Evolutionary conservation across 2,113 vertebrate genomes (phyloP).

Genomic region (western clawed frog (Xenopus tropicalis)): DNA sequence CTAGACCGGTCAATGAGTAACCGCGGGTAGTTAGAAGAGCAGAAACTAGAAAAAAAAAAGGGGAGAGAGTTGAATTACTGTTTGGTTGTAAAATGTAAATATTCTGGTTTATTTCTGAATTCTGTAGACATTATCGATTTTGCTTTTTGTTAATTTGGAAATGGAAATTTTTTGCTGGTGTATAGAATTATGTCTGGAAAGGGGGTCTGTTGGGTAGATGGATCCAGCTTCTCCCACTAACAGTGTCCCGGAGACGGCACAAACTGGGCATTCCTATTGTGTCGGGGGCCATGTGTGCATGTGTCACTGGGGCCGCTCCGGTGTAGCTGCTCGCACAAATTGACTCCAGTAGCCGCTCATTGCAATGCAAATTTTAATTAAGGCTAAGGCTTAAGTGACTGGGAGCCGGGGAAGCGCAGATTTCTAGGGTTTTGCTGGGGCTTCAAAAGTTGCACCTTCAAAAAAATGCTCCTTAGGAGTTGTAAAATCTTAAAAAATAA

Average conservation of each 20-base stretch:
- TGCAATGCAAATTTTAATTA: conserved; percentile 58
- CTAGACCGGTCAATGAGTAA: conserved; percentile 30
- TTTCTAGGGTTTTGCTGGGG: no score
- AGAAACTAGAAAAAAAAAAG: not conserved
- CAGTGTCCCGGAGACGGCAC: conserved; percentile 41
- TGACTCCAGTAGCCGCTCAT: conserved; percentile 62
- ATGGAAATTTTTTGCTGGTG: no score
- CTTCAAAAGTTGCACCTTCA: no score
- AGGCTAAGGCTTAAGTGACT: conserved; percentile 45
- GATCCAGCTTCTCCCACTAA: conserved; percentile 46
- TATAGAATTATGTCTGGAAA: no score
- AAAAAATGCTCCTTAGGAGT: no score
- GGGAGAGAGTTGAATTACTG: not conserved
- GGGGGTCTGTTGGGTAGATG: conserved; percentile 52
- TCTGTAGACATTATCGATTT: no score
- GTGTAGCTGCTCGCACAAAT: conserved; percentile 62
- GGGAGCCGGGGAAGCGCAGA: not conserved
- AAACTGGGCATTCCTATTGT: conserved; percentile 32
- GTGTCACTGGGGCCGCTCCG: conserved; percentile 53
- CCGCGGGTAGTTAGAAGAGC: not conserved
- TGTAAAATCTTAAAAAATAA: no score
- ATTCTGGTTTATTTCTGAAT: not conserved
- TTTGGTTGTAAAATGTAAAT: not conserved
- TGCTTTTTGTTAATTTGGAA: no score
- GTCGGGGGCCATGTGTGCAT: conserved; percentile 47